Percentiles rank a stretch among this genome's conserved stretches.
Conservation (phyloP, 2,113 vertebrate species). For the Cyprinodon brontotheroides region DNA sequence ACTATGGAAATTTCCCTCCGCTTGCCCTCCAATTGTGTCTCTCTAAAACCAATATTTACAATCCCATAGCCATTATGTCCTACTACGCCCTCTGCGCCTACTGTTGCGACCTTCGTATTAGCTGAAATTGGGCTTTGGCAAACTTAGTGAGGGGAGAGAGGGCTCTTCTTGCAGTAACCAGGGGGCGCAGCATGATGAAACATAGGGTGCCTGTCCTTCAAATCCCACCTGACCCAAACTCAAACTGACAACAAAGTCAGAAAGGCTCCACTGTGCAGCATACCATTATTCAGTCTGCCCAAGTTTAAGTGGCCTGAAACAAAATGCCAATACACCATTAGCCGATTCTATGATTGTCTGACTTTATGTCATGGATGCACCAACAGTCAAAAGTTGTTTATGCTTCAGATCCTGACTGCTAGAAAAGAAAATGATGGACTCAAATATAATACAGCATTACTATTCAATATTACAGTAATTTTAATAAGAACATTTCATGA, state of each 20-base stretch:
- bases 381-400: not conserved
- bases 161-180: conserved; percentile 49
- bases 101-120: conserved; percentile 93
- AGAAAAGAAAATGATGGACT: not conserved
- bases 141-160: conserved; percentile 80
- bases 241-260: conserved; percentile 28
- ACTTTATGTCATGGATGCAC: conserved; percentile 11
- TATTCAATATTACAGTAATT: not conserved
- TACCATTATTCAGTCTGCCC: not conserved
- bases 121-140: conserved; percentile 94
- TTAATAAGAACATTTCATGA: not conserved
- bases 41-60: conserved; percentile 94
- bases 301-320: not conserved
- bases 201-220: conserved; percentile 24
- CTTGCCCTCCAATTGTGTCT: conserved; percentile 88
- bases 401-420: not conserved
- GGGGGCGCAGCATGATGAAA: conserved; percentile 50
- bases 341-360: not conserved
- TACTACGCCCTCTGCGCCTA: conserved; percentile 94
- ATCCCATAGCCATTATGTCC: conserved; percentile 98
- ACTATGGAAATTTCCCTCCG: conserved; percentile 87
- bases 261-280: not conserved
- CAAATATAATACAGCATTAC: not conserved
- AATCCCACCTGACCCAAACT: conserved; percentile 26
- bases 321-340: conserved; percentile 13